These are phyloP conservation scores for Siderastrea radians DNA, from an alignment of 92 coral and sea anemone genomes.

Conservation along the genomic window DNA sequence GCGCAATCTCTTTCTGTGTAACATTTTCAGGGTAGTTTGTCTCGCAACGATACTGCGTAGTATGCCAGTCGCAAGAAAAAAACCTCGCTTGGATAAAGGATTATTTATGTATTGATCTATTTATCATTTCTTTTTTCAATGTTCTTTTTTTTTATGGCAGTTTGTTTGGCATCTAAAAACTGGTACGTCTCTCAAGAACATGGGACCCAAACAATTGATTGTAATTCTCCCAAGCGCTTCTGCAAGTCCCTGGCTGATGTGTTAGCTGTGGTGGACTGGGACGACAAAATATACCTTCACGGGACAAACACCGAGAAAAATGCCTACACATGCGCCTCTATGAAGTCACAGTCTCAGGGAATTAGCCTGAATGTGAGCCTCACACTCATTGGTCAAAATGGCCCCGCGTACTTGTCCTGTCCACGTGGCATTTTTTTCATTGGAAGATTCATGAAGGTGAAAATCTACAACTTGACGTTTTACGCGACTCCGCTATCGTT, in stretches of 20 bases:
- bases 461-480: slow-evolving; percentile 1
- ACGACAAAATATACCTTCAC: slow-evolving; percentile 53
- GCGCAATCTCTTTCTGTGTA: no score
- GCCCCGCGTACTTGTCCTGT: slow-evolving; percentile 21
- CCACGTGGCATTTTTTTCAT: slow-evolving; percentile 37
- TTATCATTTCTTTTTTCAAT: neutral
- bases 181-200: slow-evolving; percentile 55
- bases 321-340: slow-evolving; percentile 37
- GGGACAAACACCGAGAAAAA: slow-evolving; percentile 52
- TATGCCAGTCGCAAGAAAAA: no score
- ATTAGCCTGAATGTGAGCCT: slow-evolving; percentile 28
- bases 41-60: no score
- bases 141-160: neutral
- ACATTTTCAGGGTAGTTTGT: no score
- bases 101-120: neutral
- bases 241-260: slow-evolving; percentile 49
- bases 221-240: slow-evolving; percentile 27
- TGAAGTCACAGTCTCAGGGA: slow-evolving; percentile 29
- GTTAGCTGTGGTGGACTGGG: slow-evolving; percentile 30
- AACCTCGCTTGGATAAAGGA: no score
- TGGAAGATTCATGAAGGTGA: neutral
- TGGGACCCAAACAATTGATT: slow-evolving; percentile 6
- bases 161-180: slow-evolving; percentile 2
- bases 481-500: slow-evolving; percentile 28
- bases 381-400: slow-evolving; percentile 33